These are phyloP conservation scores for Calycopis cecrops DNA, from an alignment of 1,140 invertebrate genomes.

Conservation along the genomic window DNA sequence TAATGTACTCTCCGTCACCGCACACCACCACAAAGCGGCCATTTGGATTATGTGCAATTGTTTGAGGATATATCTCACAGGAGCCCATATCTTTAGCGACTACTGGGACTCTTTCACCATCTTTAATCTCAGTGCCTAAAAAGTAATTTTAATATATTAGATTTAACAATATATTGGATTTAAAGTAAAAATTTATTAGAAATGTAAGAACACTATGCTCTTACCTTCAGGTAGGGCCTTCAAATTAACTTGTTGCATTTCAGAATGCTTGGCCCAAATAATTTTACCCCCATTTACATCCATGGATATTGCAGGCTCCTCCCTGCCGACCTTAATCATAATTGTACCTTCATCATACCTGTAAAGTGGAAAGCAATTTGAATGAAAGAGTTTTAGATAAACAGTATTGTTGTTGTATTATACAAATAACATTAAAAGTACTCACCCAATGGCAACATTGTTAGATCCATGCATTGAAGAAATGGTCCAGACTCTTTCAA, in stretches of 20 bases:
- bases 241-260: constrained; percentile 98
- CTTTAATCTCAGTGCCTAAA: constrained; percentile 83
- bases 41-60: constrained; percentile 98
- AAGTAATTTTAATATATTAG: constrained; percentile 8
- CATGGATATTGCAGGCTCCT: constrained; percentile 99
- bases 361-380: constrained; percentile 23
- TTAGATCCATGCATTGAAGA: constrained; percentile 96
- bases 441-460: constrained; percentile 93
- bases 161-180: background rate
- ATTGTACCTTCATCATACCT: constrained; percentile 98
- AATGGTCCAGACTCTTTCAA: constrained; percentile 98
- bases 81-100: constrained; percentile 99
- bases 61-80: constrained; percentile 99
- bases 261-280: constrained; percentile 98
- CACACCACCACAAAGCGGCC: constrained; percentile 99
- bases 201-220: constrained; percentile 5
- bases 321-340: constrained; percentile 96
- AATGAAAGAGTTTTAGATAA: constrained; percentile 1
- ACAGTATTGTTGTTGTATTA: background rate
- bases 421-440: constrained; percentile 4
- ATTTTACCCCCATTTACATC: constrained; percentile 98
- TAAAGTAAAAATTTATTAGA: constrained; percentile 8
- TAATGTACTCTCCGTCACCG: constrained; percentile 99
- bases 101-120: constrained; percentile 94
- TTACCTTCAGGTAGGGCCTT: constrained; percentile 87